Base-by-base conservation (phyloP, 2,888 invertebrate species). In the Brachypalpus laphriformis region DNA sequence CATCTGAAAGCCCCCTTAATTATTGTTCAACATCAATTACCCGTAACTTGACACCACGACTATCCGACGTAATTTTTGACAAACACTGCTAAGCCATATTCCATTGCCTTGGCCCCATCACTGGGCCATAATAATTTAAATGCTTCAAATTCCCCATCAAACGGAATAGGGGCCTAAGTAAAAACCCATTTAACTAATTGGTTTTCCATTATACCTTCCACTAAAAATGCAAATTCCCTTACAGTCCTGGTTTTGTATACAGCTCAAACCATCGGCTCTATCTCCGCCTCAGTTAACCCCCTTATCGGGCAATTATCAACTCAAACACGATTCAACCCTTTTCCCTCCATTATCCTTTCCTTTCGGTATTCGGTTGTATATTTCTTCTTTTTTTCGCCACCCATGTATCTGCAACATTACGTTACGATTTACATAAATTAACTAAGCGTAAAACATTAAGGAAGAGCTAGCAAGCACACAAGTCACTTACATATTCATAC, bases 361-460 rank as follows among this genome's bases (percentile, higher is more conserved):
- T n/a, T 25, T 37, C 25, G 49, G 47, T 7, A 28, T 14, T 59
- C 49, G 2, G 3, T 42, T 28, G 9, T 14, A 31, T 8, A 1
- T 20, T 28, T 20, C 34, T 18, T 16, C 0, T 63, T 8, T 16
- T 22, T 47, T n/a, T 42, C 16, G 16, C 7, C 20, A 25, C 11
- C 57, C 28, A 31, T 31, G 72, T 65, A 65, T 75, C 76, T 57
- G 59, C 71, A 76, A 59, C 42, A 76, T 76, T 45, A 82, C 57
- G 49, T 37, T 71, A 45, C 65, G 78, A 51, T 78, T 82, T 82
- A 54, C 82, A 82, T 82, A 82, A 78, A 78, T 77, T 82, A 78
- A 82, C 77, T 82, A 82, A 77, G 59, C 59, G 57, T 66, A 59
- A 59, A 70, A 71, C 28, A 63, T 45, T 18, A 25, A 49, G 34